Evolutionary conservation across 2,797 vertebrate genomes (phyloP).

Genomic region (Brotula barbata): DNA sequence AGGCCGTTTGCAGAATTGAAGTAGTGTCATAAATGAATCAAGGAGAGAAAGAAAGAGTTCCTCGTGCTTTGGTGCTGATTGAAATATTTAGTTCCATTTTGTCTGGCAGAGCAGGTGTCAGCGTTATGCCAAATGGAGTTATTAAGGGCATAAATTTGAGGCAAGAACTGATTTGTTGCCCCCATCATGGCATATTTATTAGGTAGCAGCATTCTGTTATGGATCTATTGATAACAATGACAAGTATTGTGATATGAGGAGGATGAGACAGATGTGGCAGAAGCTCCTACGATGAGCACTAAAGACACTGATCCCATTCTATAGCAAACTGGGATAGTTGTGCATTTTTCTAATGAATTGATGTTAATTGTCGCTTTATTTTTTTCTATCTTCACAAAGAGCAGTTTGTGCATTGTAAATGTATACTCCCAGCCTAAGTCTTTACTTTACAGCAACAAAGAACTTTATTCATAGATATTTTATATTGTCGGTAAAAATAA

Average conservation of each 20-base stretch:
- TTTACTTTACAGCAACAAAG: too few species aligned
- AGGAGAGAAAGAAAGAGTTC: constrained; percentile 62
- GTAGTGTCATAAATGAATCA: constrained; percentile 78
- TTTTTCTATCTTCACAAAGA: too few species aligned
- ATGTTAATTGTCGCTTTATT: constrained; percentile 18
- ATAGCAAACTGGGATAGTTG: constrained; percentile 11
- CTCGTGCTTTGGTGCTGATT: constrained; percentile 64
- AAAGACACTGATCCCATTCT: constrained; percentile 4
- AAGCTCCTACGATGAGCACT: constrained; percentile 17
- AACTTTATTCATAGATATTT: too few species aligned
- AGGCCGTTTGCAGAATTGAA: constrained; percentile 63
- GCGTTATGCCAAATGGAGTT: constrained; percentile 73
- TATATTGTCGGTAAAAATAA: too few species aligned
- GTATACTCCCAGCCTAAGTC: too few species aligned
- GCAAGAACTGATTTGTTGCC: constrained; percentile 67
- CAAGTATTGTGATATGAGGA: constrained; percentile 53
- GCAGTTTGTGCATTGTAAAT: too few species aligned
- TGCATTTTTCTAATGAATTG: constrained; percentile 46
- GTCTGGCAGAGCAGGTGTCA: constrained; percentile 68
- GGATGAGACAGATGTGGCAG: constrained; percentile 13
- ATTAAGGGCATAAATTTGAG: constrained; percentile 76
- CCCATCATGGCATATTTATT: constrained; percentile 73
- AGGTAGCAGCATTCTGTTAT: constrained; percentile 66
- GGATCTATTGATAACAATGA: constrained; percentile 71
- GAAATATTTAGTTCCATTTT: constrained; percentile 77